Base-by-base conservation (phyloP, 2,888 invertebrate genomes). In the Agonopterix heracliana region DNA sequence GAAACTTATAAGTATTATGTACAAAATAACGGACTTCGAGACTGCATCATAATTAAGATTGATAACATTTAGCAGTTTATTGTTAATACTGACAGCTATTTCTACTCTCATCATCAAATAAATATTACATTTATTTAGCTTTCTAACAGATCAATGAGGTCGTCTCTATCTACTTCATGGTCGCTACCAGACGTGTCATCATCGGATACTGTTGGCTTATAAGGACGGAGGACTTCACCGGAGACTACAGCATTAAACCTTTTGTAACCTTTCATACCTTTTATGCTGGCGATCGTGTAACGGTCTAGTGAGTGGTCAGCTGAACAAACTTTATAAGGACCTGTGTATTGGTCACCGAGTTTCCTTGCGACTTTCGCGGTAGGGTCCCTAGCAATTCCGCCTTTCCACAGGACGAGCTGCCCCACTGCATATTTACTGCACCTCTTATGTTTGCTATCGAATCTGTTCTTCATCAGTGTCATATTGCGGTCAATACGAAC, bases 111-210 rank as follows among this genome's bases (percentile, higher is more conserved):
- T n/a, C n/a, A n/a, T n/a, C n/a, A n/a, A n/a, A n/a, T n/a, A n/a
- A n/a, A n/a, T n/a, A n/a, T n/a, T n/a, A n/a, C n/a, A n/a, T n/a
- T 41, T 11, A 10, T 17, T 43, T 47, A 50, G 34, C 50, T 50
- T 44, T 50, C 47, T 36, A 50, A 41, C 8, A 50, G 36, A 35
- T 51, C 48, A 14, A n/a, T n/a, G n/a, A n/a, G n/a, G n/a, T n/a
- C n/a, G n/a, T n/a, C n/a, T n/a, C n/a, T n/a, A n/a, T n/a, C 45
- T 49, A 11, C 34, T 41, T 45, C 11, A 34, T 41, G 13, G 44
- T 45, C 9, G 38, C n/a, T n/a, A n/a, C n/a, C n/a, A n/a, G n/a
- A n/a, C n/a, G n/a, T n/a, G n/a, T n/a, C n/a, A n/a, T n/a, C 34
- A 3, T 47, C 48, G 7, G 48, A 41, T 1, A 46, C 12, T 1